Percentiles rank a stretch among this genome's conserved stretches.
Conservation (phyloP, 2,888 invertebrate species). For the Iphiclides podalirius region DNA sequence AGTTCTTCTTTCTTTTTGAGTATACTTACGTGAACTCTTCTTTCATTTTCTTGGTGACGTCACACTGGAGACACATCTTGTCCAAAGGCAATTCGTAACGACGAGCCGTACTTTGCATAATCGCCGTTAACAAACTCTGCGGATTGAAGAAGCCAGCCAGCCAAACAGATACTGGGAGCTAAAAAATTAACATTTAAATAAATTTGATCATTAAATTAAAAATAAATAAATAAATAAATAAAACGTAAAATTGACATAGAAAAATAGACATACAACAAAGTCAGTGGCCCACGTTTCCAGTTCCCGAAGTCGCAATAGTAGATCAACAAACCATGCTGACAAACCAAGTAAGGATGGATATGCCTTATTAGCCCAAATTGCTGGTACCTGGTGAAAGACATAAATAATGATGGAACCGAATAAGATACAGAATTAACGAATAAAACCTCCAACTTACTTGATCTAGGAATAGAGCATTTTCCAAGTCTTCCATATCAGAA, state of each 20-base stretch:
- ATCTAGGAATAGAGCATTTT: constrained; percentile 95
- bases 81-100: constrained; percentile 95
- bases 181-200: constrained; percentile 24
- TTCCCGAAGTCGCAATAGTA: constrained; percentile 91
- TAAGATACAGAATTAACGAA: neutral
- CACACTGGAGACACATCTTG: constrained; percentile 98
- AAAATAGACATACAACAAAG: constrained; percentile 86
- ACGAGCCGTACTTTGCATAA: constrained; percentile 98
- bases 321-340: constrained; percentile 95
- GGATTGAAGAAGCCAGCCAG: constrained; percentile 99
- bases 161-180: constrained; percentile 97
- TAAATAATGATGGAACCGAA: constrained; percentile 6
- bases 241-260: neutral
- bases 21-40: constrained; percentile 93
- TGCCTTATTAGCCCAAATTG: constrained; percentile 91
- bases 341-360: constrained; percentile 95
- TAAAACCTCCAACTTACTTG: constrained; percentile 75
- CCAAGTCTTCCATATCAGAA: constrained; percentile 96
- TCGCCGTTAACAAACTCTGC: constrained; percentile 96
- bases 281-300: constrained; percentile 97
- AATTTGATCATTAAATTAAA: neutral
- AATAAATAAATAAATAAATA: constrained; percentile 5
- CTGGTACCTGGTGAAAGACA: constrained; percentile 82
- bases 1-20: too few species aligned
- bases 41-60: constrained; percentile 97